Evolutionary conservation across 1,140 invertebrate genomes (phyloP), one percentile per base, ranked within the genome.

Genomic region (Cheumatopsyche charites): DNA sequence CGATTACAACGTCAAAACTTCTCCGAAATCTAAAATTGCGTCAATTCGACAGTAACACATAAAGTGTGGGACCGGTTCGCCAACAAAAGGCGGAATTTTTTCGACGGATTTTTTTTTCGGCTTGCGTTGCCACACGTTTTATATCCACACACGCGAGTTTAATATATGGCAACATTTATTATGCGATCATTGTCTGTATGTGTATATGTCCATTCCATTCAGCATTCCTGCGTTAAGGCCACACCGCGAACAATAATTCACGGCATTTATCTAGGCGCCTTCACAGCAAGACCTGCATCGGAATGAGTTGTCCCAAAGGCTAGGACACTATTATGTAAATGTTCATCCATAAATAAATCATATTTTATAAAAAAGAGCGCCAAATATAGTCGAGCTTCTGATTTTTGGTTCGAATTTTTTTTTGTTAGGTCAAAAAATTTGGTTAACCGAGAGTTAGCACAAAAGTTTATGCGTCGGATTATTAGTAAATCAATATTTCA

Each of bases 141-240:
- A 61, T 23, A 19, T 6, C 15, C 55, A 12, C 5, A 23, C 61
- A 41, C 13, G 15, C 26, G 17, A 58, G 25, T 58, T 36, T 12
- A 47, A 47, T 45, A 66, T 47, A 66, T 66, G 43, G 23, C 13
- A 66, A 47, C 15, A 66, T 66, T 66, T 45, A 45, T 66, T 66
- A 66, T 66, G 63, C 41, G 55, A 58, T 66, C 36, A 66, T 66
- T 66, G 63, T 47, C 63, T 12, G 63, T 42, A n/a, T n/a, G 17
- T 65, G 62, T 65, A 36, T 36, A 42, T 43, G 43, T 26, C 41
- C 63, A 47, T 66, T 66, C 42, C 63, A 43, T 66, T 45, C 63
- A 66, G n/a, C 63, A 66, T 66, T 43, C 63, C 63, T 36, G 19
- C 23, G 23, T 21, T 66, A 66, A 66, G 63, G 63, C 41, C 63